Evolutionary conservation across 2,113 vertebrate species (phyloP), one percentile per base, ranked within the genome.

Genomic region (Phaetusa simplex): DNA sequence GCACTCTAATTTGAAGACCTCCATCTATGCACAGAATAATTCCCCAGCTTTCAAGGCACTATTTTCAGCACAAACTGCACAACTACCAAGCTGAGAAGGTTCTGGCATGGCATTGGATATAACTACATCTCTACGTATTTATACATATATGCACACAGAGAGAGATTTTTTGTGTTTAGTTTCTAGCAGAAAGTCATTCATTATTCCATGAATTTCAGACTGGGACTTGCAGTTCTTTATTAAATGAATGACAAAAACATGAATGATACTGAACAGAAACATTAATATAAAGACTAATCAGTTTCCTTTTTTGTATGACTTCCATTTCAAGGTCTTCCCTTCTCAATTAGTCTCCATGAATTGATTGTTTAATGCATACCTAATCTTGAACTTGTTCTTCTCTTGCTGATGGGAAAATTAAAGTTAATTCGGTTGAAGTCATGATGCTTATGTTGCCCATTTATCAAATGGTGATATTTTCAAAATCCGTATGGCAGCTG

Each of bases 361-460:
- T 92, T 97, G 52, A 92, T 85, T 93, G 40, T 95, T 97, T 94
- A 95, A 95, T 89, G 65, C 82, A 84, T 86, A 96, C 96, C 71
- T 91, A 95, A 96, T 96, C 92, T 96, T 91, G 77, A 97, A 96
- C 82, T 97, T 97, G 38, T 56, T 97, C 80, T 95, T 97, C 78
- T 97, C 59, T 86, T 93, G 72, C 89, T 95, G 89, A 88, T 88
- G 74, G 86, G 86, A 96, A 97, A 97, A 96, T 92, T 92, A 66
- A 65, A 67, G 70, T 96, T 97, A 94, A 95, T 96, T 96, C 93
- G 93, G 86, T 95, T 96, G 61, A 97, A 93, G 92, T 92, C 70
- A 76, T 70, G 59, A 64, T 70, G 69, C 79, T 96, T 97, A 89
- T 76, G 43, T 24, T 88, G 71, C 62, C 94, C 79, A 95, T 97